Evolutionary conservation across 1,140 invertebrate species (phyloP).

Genomic region (Trichonephila clavata): DNA sequence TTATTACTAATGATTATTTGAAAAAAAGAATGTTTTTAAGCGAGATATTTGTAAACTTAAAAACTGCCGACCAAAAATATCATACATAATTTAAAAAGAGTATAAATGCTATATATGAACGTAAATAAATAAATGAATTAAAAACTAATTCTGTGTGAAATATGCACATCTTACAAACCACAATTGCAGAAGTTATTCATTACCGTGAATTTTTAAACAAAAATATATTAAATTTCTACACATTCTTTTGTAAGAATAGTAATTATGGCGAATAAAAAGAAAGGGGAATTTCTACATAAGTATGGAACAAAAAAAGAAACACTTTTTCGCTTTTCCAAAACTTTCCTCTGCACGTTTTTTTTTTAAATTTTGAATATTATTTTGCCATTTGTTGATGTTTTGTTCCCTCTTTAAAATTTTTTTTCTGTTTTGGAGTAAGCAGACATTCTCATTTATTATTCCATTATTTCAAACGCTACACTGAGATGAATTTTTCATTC

Average conservation of each 20-base stretch:
- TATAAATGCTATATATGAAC: no score
- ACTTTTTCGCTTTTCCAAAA: neutral
- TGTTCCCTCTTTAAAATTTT: neutral
- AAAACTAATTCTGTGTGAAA: neutral
- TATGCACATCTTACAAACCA: neutral
- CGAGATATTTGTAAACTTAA: no score
- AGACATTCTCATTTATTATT: slow-evolving; percentile 23
- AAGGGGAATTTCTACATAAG: neutral
- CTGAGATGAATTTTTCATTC: neutral
- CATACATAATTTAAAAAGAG: no score
- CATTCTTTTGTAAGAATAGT: slow-evolving; percentile 18
- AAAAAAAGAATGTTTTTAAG: no score
- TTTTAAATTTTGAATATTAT: slow-evolving; percentile 20
- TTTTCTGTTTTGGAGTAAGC: neutral
- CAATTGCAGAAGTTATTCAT: slow-evolving; percentile 11
- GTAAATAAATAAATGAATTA: no score
- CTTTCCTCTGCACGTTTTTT: slow-evolving; percentile 16
- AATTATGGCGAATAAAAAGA: slow-evolving; percentile 30
- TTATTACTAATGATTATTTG: no score
- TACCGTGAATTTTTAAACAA: neutral
- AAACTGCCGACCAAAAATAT: no score
- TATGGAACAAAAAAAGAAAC: neutral
- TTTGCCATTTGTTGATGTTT: neutral
- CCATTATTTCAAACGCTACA: neutral
- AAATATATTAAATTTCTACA: slow-evolving; percentile 40